Percentiles rank a stretch among this genome's conserved stretches.
Conservation (phyloP, 1,140 invertebrate species). For the Ganaspis sp. region DNA sequence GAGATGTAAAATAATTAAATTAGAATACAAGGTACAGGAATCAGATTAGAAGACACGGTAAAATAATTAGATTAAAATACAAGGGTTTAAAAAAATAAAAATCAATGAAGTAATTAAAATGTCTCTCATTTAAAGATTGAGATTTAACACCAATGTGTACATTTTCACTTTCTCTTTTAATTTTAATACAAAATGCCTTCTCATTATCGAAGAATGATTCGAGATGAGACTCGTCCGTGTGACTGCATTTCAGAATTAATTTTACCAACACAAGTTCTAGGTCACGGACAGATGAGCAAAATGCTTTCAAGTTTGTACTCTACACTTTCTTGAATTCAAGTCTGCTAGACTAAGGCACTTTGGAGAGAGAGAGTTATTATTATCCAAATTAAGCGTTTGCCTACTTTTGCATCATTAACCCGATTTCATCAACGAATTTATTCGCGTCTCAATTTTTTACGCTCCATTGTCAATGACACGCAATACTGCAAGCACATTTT, state of each 20-base stretch:
- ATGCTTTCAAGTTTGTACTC: not conserved
- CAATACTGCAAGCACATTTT: not conserved
- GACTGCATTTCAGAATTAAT: conserved; percentile 17
- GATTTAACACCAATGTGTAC: not conserved
- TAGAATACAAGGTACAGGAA: not conserved
- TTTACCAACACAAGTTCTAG: conserved; percentile 42
- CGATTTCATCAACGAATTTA: conserved; percentile 41
- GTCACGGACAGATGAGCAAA: conserved; percentile 35
- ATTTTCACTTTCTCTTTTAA: not conserved
- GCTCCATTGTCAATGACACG: not conserved
- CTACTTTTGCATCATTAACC: conserved; percentile 55
- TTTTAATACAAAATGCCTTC: not conserved
- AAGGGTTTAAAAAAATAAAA: not conserved
- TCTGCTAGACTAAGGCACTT: conserved; percentile 22
- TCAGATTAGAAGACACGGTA: not conserved
- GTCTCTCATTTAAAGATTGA: not conserved
- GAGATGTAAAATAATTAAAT: not conserved
- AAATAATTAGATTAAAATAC: not conserved
- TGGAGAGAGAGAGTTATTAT: conserved; percentile 49
- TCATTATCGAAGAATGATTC: not conserved
- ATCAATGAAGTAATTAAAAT: not conserved
- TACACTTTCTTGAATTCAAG: conserved; percentile 43
- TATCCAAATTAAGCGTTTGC: conserved; percentile 47
- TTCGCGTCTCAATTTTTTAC: not conserved
- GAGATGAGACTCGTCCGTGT: not conserved